phyloP scores from a whole-genome alignment of 2,888 invertebrate genomes.

The Lysandra bellargus region DNA sequence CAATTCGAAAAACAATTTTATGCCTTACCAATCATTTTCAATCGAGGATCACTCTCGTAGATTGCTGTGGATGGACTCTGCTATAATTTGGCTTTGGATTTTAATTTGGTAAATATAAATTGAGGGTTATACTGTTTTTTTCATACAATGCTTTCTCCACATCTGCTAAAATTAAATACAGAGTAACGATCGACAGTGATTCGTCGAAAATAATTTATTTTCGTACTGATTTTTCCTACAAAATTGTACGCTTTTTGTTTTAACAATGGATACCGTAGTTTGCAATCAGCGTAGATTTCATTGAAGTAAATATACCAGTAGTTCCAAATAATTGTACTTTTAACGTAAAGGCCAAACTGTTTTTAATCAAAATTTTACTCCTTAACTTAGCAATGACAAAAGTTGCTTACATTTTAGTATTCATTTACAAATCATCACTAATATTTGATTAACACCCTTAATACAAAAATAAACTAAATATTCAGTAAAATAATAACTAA shows the following conservation, averaged over 20 bases:
- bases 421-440: not conserved
- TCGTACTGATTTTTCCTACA: constrained; percentile 47
- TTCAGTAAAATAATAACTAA: not conserved
- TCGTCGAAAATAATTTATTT: constrained; percentile 27
- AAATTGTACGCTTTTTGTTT: constrained; percentile 32
- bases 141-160: constrained; percentile 21
- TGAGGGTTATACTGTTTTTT: constrained; percentile 1
- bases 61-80: not conserved
- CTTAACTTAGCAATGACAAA: not conserved
- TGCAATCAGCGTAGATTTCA: constrained; percentile 41
- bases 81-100: not conserved
- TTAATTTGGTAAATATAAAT: not conserved
- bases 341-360: not conserved
- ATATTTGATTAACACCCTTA: not conserved
- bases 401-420: not conserved
- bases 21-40: constrained; percentile 36
- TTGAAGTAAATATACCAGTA: constrained; percentile 31
- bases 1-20: constrained; percentile 40
- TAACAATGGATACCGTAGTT: constrained; percentile 33
- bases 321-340: not conserved
- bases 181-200: constrained; percentile 31
- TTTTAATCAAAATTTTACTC: not conserved
- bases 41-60: not conserved
- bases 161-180: constrained; percentile 31
- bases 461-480: not conserved